Conservation (phyloP, 2,797 vertebrate genomes). For the Ceryle rudis region DNA sequence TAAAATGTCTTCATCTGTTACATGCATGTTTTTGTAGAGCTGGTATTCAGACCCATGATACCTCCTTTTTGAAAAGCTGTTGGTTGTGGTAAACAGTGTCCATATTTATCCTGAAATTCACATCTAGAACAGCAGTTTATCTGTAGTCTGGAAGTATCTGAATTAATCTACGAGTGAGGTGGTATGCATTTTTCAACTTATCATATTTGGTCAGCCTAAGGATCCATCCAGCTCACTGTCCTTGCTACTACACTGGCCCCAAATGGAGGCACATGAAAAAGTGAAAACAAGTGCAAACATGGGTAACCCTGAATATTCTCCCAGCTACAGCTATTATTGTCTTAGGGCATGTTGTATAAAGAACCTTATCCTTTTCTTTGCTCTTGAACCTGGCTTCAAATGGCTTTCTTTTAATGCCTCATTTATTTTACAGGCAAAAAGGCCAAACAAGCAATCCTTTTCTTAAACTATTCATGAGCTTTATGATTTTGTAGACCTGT, state of each 20-base stretch:
- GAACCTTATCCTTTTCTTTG: not conserved
- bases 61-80: not conserved
- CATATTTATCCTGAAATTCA: not conserved
- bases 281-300: not conserved
- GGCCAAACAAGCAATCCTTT: not conserved
- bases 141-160: not conserved
- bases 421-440: not conserved
- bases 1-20: not conserved
- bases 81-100: not conserved
- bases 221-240: not conserved
- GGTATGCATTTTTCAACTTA: not conserved
- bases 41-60: not conserved
- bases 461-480: not conserved
- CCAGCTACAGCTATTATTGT: not conserved
- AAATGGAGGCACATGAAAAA: not conserved
- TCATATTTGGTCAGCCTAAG: not conserved
- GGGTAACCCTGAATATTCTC: not conserved
- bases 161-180: not conserved
- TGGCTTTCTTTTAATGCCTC: not conserved
- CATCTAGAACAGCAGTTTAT: too few relatives aligned
- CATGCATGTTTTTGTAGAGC: not conserved
- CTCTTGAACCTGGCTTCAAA: not conserved
- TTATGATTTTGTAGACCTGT: not conserved
- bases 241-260: not conserved
- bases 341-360: not conserved